A percentile compares a stretch with the other conserved stretches of the same genome.
These are phyloP conservation scores for Mohoua ochrocephala DNA, from an alignment of 2,113 vertebrate species.

Conservation along the genomic window DNA sequence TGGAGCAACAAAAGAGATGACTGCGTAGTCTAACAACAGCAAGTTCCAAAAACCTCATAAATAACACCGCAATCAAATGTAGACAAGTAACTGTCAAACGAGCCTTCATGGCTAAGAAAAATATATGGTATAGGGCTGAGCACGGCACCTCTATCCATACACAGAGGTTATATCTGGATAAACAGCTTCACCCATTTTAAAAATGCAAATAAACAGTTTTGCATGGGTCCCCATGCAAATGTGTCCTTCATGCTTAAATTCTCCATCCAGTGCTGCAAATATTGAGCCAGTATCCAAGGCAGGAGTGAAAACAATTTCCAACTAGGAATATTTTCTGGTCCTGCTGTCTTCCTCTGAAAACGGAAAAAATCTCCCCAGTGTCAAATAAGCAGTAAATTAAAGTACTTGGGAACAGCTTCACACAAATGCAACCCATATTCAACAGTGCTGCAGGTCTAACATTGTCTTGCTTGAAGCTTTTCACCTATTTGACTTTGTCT, in stretches of 20 bases:
- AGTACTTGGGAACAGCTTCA: background rate
- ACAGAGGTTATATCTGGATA: background rate
- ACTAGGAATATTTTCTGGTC: background rate
- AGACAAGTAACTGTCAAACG: background rate
- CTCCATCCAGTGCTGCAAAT: background rate
- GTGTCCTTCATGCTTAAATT: background rate
- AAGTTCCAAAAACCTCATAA: background rate
- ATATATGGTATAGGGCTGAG: background rate
- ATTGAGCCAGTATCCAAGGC: background rate
- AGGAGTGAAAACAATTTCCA: background rate
- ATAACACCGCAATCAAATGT: background rate
- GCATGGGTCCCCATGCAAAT: background rate
- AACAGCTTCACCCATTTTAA: background rate
- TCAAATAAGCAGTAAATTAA: background rate
- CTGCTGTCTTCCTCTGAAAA: background rate
- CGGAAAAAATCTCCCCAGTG: background rate
- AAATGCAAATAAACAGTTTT: background rate
- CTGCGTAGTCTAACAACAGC: background rate
- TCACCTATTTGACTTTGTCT: background rate
- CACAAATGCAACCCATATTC: background rate
- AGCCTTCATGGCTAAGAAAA: background rate
- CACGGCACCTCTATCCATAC: background rate
- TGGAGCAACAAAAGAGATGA: background rate
- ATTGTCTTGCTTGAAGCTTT: background rate
- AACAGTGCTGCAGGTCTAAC: background rate